A percentile compares a stretch with the other conserved stretches of the same genome.
Conservation (phyloP, 2,888 invertebrate genomes). For the Ophioninae sp. region DNA sequence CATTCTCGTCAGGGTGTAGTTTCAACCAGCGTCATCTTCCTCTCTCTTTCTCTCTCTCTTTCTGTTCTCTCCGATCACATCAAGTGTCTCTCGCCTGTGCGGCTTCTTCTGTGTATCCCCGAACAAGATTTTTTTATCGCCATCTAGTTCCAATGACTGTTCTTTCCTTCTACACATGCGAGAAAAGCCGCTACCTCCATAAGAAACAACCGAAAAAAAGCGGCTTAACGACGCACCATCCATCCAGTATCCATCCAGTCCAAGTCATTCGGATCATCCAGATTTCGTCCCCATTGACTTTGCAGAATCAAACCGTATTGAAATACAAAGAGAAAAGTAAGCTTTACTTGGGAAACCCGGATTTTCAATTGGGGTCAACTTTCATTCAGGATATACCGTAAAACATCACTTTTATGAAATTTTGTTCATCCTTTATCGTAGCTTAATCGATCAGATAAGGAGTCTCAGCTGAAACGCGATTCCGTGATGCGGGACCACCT, state of each 20-base stretch:
- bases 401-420: no score
- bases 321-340: slow-evolving; percentile 22
- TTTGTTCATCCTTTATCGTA: no score
- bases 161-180: slow-evolving; percentile 16
- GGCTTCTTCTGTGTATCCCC: slow-evolving; percentile 27
- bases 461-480: no score
- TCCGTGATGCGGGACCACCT: no score
- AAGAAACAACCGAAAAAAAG: not conserved
- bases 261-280: not conserved
- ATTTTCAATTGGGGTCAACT: no score
- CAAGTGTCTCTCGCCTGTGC: slow-evolving; percentile 14
- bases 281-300: not conserved
- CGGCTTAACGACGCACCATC: not conserved
- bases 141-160: slow-evolving; percentile 44
- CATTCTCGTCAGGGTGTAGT: slow-evolving; percentile 40
- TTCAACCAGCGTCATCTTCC: slow-evolving; percentile 40
- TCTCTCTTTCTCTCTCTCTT: not conserved
- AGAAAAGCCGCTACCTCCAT: slow-evolving; percentile 13
- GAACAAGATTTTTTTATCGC: slow-evolving; percentile 38
- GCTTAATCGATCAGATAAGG: no score
- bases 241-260: not conserved
- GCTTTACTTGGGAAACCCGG: no score
- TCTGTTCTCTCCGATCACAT: not conserved
- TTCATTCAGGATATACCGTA: no score
- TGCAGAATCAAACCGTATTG: slow-evolving; percentile 2